Evolutionary conservation across 1,140 invertebrate genomes (phyloP).

Genomic region (Drosophila navojoa): DNA sequence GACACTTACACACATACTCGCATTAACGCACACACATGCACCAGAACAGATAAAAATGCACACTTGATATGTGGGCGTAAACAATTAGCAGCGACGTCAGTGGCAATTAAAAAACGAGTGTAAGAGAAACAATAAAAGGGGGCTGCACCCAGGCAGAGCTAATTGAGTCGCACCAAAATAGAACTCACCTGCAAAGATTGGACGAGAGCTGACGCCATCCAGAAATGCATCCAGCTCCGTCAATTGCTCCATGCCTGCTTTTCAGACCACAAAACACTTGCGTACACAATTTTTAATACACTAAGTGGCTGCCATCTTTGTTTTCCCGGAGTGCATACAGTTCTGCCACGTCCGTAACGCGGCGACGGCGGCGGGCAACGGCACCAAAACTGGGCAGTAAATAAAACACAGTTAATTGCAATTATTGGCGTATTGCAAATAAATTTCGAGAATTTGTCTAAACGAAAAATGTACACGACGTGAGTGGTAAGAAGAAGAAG

Average conservation of each 20-base stretch:
- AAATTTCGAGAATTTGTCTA: slow-evolving; percentile 23
- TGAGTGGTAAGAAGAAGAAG: slow-evolving; percentile 46
- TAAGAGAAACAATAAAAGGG: neutral
- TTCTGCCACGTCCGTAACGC: slow-evolving; percentile 8
- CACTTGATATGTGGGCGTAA: slow-evolving; percentile 67
- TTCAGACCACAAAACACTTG: slow-evolving; percentile 18
- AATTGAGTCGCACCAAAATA: slow-evolving; percentile 51
- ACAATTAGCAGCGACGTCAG: slow-evolving; percentile 58
- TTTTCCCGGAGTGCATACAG: slow-evolving; percentile 17
- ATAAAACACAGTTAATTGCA: slow-evolving; percentile 30
- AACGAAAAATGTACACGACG: slow-evolving; percentile 41
- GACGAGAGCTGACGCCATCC: slow-evolving; percentile 34
- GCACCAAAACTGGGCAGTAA: neutral
- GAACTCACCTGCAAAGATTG: slow-evolving; percentile 47
- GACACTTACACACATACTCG: slow-evolving; percentile 25
- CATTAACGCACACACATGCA: slow-evolving; percentile 16
- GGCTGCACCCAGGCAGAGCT: slow-evolving; percentile 58
- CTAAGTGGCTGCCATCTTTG: slow-evolving; percentile 49
- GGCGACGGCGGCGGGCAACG: neutral
- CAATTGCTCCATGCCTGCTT: slow-evolving; percentile 60
- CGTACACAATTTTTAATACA: slow-evolving; percentile 26
- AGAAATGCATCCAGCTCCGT: slow-evolving; percentile 38
- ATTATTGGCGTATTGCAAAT: slow-evolving; percentile 30
- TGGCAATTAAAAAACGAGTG: slow-evolving; percentile 11
- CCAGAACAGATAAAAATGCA: slow-evolving; percentile 41